Evolutionary conservation across 2,797 vertebrate genomes (phyloP), one percentile per base, ranked within the genome.

Genomic region (Muscicapa striata): DNA sequence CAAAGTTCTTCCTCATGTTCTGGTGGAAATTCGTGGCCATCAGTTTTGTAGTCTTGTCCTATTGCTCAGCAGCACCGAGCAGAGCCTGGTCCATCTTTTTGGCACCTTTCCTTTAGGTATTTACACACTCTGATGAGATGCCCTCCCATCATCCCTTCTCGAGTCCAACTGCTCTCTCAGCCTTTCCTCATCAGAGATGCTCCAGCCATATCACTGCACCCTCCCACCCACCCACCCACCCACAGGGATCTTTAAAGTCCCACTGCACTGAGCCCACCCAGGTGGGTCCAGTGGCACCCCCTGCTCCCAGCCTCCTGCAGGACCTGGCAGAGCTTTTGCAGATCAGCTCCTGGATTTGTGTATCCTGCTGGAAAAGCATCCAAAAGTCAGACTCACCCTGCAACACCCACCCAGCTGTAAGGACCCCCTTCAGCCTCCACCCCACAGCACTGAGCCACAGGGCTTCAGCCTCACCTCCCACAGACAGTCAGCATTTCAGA

Each of bases 331-430:
- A 6, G 55, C 5, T 21, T 48, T 10, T 30, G 48, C n/a, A 51
- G 14, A 20, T 10, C 22, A 11, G 29, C 26, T 69, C 46, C 63
- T 8, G 38, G 48, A 10, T 43, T 52, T 7, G 66, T 12, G 32
- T 14, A 9, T 58, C 15, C 63, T 10, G 38, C 18, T 26, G 57
- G 10, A 38, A 57, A 36, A 32, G 5, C 51, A 12, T 11, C 4
- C 3, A 2, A 15, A 7, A 18, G 12, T 24, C 19, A 4, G 29
- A 51, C 26, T 36, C 14, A 26, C 3, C 14, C 45, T 0, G 0
- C 45, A 14, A 13, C 17, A 34, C 36, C 30, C 93, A 23, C 29
- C 43, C n/a, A 13, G 11, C n/a, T 24, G 18, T n/a, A 2, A 26
- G 29, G 22, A 27, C 9, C 27, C n/a, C 32, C 11, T 8, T 17